Base-by-base conservation (phyloP, 2,888 invertebrate genomes). In the Limenitis camilla region DNA sequence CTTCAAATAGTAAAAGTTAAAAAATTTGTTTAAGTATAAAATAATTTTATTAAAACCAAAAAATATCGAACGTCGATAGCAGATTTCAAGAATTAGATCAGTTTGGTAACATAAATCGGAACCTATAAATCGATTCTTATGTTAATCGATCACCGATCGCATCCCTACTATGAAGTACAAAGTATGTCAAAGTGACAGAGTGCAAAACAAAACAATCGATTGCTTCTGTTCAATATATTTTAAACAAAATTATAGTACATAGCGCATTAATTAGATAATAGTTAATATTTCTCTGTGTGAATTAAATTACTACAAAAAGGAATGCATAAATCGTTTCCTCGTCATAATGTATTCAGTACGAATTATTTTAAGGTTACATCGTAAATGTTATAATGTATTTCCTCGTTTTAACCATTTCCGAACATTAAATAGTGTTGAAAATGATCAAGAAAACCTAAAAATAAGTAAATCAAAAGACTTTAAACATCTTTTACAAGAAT, bases 301-400 rank as follows among this genome's bases (percentile, higher is more conserved):
- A 19, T 19, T 19, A 19, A 19, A 19, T 19, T 1, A 19, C 19
- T 19, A 19, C 19, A 31, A 3, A 36, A 6, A 31, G 29, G 5
- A 44, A 33, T 40, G 38, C n/a, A 9, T 32, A 43, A 40, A 52
- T 43, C 31, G 49, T 47, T 62, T 54, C 64, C 60, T 46, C 58
- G 58, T 47, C 52, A 82, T 81, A 80, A 61, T 76, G 40, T 75
- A 73, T 65, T 64, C 75, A 40, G 65, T 74, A 58, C 72, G 68
- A 49, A 70, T 66, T 40, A 60, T 80, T 75, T 81, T 81, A 65
- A 85, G 85, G 85, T 84, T 88, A 83, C 75, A 72, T 72, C 70
- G 73, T 40, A 68, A 66, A 55, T 73, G 70, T 59, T 73, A 70
- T 59, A 68, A 56, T 62, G 45, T 70, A 61, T 62, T 70, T 46